phyloP scores from a whole-genome alignment of 2,113 vertebrate species.

The Lagopus muta region DNA sequence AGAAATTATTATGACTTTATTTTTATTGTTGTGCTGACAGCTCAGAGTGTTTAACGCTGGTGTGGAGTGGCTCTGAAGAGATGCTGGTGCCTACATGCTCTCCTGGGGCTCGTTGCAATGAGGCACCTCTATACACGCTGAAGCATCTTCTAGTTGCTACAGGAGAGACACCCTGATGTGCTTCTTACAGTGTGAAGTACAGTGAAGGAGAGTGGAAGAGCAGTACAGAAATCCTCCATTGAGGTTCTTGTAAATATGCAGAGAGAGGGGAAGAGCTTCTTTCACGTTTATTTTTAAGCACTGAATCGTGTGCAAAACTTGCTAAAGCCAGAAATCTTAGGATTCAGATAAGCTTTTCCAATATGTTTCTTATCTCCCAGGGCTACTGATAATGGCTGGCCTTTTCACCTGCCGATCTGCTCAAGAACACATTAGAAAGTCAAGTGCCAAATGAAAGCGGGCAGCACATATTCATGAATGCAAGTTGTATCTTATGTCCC shows the following conservation, averaged over 20 bases:
- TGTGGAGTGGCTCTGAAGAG: not conserved
- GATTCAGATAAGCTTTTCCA: conserved; percentile 42
- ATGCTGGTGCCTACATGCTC: not conserved
- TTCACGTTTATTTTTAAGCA: conserved; percentile 34
- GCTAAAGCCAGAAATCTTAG: not conserved
- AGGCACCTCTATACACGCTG: not conserved
- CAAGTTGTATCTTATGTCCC: conserved; percentile 28
- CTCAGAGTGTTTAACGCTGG: not conserved
- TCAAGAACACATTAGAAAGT: conserved; percentile 23
- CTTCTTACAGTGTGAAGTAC: not conserved
- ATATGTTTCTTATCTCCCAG: conserved; percentile 30
- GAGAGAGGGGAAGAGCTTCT: not conserved
- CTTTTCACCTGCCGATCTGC: conserved; percentile 29
- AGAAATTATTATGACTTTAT: not conserved
- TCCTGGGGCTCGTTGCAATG: not conserved
- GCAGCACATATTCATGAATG: conserved; percentile 13
- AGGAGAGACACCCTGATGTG: not conserved
- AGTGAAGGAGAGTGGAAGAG: not conserved
- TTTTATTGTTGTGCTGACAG: not conserved
- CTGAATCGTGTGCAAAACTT: not conserved
- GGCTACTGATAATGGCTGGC: conserved; percentile 42
- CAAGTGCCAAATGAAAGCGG: not conserved
- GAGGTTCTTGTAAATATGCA: not conserved
- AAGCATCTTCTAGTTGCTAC: not conserved
- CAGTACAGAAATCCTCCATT: not conserved